phyloP scores from a whole-genome alignment of 2,888 invertebrate species.

The Chromoteleia sp. region DNA sequence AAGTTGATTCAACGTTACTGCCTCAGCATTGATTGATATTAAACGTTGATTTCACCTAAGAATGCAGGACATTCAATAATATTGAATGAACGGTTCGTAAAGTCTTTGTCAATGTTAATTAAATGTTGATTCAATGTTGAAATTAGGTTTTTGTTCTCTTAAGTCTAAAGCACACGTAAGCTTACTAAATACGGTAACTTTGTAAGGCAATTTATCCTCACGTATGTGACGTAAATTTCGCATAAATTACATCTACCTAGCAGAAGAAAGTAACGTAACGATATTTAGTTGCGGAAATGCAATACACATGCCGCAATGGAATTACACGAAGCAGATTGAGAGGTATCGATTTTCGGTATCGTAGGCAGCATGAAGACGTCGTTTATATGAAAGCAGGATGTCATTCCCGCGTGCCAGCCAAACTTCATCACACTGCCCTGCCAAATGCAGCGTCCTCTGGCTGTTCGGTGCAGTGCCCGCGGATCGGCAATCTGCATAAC shows the following conservation, averaged over 20 bases:
- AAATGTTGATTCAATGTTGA: no score
- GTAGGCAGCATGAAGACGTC: conserved; percentile 51
- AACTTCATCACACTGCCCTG: conserved; percentile 56
- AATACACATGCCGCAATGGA: conserved; percentile 13
- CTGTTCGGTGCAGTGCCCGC: conserved; percentile 44
- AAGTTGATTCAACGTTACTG: no score
- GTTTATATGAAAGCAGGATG: conserved; percentile 60
- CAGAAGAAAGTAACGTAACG: conserved; percentile 26
- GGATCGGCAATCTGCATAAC: conserved; percentile 44
- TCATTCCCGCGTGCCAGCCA: conserved; percentile 55
- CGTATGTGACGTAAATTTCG: conserved; percentile 11
- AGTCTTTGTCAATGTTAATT: no score
- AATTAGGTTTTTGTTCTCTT: no score
- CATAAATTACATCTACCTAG: conserved; percentile 30
- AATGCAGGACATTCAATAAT: no score
- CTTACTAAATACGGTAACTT: conserved; percentile 21
- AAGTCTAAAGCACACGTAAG: neutral
- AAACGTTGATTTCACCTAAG: no score
- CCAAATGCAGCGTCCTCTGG: conserved; percentile 48
- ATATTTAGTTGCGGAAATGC: conserved; percentile 33
- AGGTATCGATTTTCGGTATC: conserved; percentile 58
- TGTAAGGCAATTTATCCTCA: conserved; percentile 18
- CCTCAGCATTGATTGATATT: no score
- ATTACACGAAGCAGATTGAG: conserved; percentile 43
- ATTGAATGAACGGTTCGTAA: no score